Conservation (phyloP, 2,888 invertebrate species). For the Abrostola triplasia region DNA sequence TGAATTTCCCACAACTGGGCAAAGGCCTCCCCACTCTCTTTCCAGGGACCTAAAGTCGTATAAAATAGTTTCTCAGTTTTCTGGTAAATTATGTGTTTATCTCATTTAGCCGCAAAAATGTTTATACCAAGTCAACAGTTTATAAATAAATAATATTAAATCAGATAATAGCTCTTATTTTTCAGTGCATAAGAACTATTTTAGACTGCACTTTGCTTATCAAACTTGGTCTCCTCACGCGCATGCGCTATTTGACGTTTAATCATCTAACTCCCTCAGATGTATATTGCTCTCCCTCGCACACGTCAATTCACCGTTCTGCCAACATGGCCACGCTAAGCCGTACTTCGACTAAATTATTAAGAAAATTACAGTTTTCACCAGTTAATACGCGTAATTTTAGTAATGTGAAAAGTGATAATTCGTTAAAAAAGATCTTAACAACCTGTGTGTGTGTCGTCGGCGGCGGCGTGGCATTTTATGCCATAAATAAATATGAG, state of each 20-base stretch:
- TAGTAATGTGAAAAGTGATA: conserved; percentile 72
- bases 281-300: conserved; percentile 60
- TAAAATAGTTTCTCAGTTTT: too few species aligned
- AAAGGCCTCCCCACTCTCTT: too few species aligned
- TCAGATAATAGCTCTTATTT: conserved; percentile 1
- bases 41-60: too few species aligned
- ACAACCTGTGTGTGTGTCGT: conserved; percentile 81
- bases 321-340: conserved; percentile 86
- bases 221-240: conserved; percentile 37
- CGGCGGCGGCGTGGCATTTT: conserved; percentile 78
- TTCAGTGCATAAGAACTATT: fast-evolving
- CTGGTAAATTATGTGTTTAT: not conserved
- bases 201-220: conserved; percentile 1
- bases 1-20: too few species aligned
- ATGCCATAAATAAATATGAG: conserved; percentile 75
- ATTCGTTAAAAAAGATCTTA: conserved; percentile 69
- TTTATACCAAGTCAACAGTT: not conserved
- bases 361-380: conserved; percentile 77
- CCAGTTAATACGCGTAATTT: conserved; percentile 73
- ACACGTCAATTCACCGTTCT: conserved; percentile 79
- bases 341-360: conserved; percentile 80
- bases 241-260: conserved; percentile 59
- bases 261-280: conserved; percentile 9
- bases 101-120: not conserved
- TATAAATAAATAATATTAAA: not conserved